Percentiles rank a stretch among this genome's conserved stretches.
Evolutionary conservation across 92 coral and sea anemone species (phyloP).

Genomic region (Anthopleura xanthogrammica): DNA sequence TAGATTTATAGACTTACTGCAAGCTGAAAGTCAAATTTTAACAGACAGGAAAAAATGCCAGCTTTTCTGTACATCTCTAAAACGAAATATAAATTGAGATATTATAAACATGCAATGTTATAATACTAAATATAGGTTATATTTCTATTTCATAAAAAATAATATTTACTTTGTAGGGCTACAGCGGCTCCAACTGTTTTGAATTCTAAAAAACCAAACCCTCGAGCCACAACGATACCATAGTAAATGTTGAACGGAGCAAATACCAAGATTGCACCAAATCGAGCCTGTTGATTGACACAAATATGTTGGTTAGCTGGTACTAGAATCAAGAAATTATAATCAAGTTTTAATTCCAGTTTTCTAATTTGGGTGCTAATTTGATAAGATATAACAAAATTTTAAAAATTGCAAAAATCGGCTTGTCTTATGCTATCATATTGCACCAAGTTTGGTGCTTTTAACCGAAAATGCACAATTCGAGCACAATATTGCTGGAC

Average conservation of each 20-base stretch:
- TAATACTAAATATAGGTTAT: background rate
- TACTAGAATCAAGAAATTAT: background rate
- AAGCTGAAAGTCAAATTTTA: slow-evolving; percentile 89
- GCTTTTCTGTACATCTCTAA: slow-evolving; percentile 90
- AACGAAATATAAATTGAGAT: background rate
- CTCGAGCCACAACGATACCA: slow-evolving; percentile 76
- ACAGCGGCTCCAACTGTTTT: slow-evolving; percentile 84
- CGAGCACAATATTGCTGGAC: no score
- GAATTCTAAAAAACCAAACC: slow-evolving; percentile 88
- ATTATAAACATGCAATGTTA: no score
- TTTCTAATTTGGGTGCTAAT: background rate
- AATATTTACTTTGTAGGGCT: slow-evolving; percentile 75
- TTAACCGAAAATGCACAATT: no score
- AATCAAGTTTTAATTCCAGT: background rate
- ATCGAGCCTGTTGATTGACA: slow-evolving; percentile 59
- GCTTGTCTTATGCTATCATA: no score
- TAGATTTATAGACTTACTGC: slow-evolving; percentile 48
- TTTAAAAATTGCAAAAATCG: no score
- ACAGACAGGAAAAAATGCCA: slow-evolving; percentile 79
- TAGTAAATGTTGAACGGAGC: slow-evolving; percentile 70
- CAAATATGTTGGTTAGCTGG: background rate
- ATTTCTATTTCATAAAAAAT: slow-evolving; percentile 24
- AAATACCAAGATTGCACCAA: slow-evolving; percentile 56
- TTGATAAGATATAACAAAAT: no score
- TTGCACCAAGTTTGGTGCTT: no score